phyloP scores from a whole-genome alignment of 2,113 vertebrate genomes.

The Corapipo altera region DNA sequence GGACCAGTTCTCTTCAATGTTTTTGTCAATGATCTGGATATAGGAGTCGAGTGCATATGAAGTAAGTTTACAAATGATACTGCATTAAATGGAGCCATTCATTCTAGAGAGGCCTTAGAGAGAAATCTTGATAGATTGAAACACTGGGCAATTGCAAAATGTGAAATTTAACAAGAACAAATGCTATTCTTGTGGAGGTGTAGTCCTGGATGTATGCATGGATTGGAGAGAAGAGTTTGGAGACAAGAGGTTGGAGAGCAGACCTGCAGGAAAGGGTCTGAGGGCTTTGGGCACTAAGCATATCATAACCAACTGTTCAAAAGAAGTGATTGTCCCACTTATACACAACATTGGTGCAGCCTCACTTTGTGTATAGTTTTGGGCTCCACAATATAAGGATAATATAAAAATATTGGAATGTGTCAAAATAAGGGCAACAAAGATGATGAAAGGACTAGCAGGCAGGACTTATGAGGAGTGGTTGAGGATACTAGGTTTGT shows the following conservation, averaged over 20 bases:
- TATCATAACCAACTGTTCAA: neutral
- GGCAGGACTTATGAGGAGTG: neutral
- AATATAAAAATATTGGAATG: neutral
- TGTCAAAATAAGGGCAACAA: neutral
- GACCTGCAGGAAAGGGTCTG: neutral
- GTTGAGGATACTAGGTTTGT: neutral
- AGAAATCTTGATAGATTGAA: neutral
- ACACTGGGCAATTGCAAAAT: neutral
- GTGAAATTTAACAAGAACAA: neutral
- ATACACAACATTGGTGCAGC: neutral
- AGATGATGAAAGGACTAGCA: neutral
- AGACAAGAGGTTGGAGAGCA: neutral
- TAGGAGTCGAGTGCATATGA: neutral
- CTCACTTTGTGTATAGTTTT: neutral
- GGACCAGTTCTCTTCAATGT: neutral
- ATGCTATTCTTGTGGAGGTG: neutral
- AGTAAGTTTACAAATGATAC: neutral
- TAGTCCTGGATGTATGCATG: neutral
- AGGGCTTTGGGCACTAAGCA: neutral
- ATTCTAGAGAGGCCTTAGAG: neutral
- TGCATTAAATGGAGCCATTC: neutral
- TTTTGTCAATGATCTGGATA: neutral
- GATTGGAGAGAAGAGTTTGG: neutral
- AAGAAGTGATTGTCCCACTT: neutral
- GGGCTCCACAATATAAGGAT: neutral